Conservation (phyloP, 2,888 invertebrate genomes). For the Mechanitis mazaeus region DNA sequence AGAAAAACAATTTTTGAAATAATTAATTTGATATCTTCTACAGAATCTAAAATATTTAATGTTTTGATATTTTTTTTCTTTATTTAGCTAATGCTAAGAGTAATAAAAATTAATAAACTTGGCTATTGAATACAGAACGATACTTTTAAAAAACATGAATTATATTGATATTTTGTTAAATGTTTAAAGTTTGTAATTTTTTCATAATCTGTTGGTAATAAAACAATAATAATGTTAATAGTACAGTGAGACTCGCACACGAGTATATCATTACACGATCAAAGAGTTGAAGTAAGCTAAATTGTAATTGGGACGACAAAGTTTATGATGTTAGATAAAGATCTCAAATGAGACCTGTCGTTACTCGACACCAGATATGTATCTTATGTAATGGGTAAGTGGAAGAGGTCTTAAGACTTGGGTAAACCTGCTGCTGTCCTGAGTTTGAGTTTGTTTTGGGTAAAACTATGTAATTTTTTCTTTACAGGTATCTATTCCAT, state of each 20-base stretch:
- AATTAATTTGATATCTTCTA: too few species aligned
- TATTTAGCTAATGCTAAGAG: too few species aligned
- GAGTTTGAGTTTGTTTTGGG: slow-evolving; percentile 7
- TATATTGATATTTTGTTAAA: too few species aligned
- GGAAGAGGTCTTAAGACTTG: slow-evolving; percentile 7
- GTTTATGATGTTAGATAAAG: slow-evolving; percentile 17
- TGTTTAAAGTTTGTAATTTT: too few species aligned
- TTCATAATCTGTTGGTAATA: too few species aligned
- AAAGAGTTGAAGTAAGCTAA: slow-evolving; percentile 12
- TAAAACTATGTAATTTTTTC: neutral
- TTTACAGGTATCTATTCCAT: neutral
- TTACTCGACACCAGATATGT: slow-evolving; percentile 9
- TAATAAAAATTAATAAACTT: too few species aligned
- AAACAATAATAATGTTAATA: neutral
- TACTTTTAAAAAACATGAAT: too few species aligned
- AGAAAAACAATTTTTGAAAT: too few species aligned
- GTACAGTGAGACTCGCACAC: neutral
- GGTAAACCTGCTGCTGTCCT: neutral
- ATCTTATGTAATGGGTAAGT: slow-evolving; percentile 11
- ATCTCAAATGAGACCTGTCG: slow-evolving; percentile 11
- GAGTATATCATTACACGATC: slow-evolving; percentile 14
- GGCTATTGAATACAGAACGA: too few species aligned
- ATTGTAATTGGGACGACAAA: slow-evolving; percentile 16
- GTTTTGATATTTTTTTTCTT: too few species aligned
- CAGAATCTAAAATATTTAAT: too few species aligned